A percentile compares a stretch with the other conserved stretches of the same genome.
Evolutionary conservation across 2,888 invertebrate genomes (phyloP).

Genomic region (Acronicta psi): DNA sequence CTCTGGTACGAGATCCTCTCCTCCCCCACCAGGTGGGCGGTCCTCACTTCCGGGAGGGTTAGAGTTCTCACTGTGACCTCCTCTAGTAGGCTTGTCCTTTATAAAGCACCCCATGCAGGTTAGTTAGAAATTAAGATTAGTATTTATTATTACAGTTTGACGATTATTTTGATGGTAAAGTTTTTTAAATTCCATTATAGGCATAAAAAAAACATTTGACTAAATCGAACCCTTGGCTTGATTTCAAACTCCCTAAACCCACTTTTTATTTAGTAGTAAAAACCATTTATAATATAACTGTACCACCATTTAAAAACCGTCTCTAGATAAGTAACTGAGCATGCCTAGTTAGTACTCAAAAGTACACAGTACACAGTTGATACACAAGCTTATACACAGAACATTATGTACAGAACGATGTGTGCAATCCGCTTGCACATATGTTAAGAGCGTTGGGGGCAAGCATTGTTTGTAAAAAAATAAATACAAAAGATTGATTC

Average conservation of each 20-base stretch:
- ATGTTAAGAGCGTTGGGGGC: constrained; percentile 42
- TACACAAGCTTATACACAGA: constrained; percentile 38
- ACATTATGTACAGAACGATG: constrained; percentile 68
- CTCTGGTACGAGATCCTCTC: constrained; percentile 65
- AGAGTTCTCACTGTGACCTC: constrained; percentile 78
- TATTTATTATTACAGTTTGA: constrained; percentile 15
- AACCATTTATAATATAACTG: no score
- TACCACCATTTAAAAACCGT: constrained; percentile 10
- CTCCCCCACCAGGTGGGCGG: constrained; percentile 72
- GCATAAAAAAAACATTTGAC: no score
- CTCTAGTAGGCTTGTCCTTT: constrained; percentile 77
- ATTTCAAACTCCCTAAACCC: no score
- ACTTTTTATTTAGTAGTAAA: no score
- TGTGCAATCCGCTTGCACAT: constrained; percentile 33
- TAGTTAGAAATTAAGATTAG: constrained; percentile 55
- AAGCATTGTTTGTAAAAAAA: constrained; percentile 15
- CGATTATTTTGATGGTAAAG: constrained; percentile 4
- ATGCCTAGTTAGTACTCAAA: constrained; percentile 53
- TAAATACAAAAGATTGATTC: no score
- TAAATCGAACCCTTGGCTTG: no score
- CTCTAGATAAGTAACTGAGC: constrained; percentile 13
- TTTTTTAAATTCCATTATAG: constrained; percentile 1
- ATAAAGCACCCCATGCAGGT: constrained; percentile 75
- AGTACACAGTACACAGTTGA: constrained; percentile 17
- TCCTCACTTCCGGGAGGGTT: constrained; percentile 78